A percentile compares a stretch with the other conserved stretches of the same genome.
phyloP scores from a whole-genome alignment of 2,888 invertebrate species.

The Hetaerina titia region DNA sequence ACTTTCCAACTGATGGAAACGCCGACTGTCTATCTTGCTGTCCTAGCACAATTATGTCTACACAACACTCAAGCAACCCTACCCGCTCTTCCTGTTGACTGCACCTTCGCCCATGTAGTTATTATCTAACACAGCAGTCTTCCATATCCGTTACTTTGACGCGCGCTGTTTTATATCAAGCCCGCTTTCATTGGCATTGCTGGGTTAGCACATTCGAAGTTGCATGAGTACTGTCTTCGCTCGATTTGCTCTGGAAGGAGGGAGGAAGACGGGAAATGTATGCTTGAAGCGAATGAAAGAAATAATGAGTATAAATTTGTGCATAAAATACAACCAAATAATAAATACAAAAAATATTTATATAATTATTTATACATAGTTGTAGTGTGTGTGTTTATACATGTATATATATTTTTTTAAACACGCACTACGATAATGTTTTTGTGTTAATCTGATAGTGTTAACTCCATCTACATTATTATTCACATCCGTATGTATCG shows the following conservation, averaged over 20 bases:
- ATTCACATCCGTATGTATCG: too few species aligned
- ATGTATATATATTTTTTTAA: too few species aligned
- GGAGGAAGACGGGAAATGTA: not conserved
- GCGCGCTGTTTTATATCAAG: constrained; percentile 42
- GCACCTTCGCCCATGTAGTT: constrained; percentile 25
- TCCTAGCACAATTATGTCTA: not conserved
- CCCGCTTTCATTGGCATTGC: constrained; percentile 48
- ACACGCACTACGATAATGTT: too few species aligned
- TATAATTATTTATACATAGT: too few species aligned
- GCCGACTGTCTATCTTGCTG: constrained; percentile 17
- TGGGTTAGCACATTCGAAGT: constrained; percentile 19
- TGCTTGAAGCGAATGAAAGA: too few species aligned
- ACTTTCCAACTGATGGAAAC: constrained; percentile 31
- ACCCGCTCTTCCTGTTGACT: constrained; percentile 56
- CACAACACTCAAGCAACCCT: constrained; percentile 30
- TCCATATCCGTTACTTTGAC: constrained; percentile 40
- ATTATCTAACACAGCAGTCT: constrained; percentile 48
- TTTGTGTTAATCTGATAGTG: too few species aligned
- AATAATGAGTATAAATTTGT: too few species aligned
- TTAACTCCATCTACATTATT: too few species aligned
- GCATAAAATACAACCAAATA: too few species aligned
- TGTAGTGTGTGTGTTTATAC: too few species aligned
- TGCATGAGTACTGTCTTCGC: not conserved
- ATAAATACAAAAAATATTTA: too few species aligned
- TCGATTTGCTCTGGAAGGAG: not conserved